Conservation (phyloP, 1,140 invertebrate genomes). For the Drosophila pallidifrons region DNA sequence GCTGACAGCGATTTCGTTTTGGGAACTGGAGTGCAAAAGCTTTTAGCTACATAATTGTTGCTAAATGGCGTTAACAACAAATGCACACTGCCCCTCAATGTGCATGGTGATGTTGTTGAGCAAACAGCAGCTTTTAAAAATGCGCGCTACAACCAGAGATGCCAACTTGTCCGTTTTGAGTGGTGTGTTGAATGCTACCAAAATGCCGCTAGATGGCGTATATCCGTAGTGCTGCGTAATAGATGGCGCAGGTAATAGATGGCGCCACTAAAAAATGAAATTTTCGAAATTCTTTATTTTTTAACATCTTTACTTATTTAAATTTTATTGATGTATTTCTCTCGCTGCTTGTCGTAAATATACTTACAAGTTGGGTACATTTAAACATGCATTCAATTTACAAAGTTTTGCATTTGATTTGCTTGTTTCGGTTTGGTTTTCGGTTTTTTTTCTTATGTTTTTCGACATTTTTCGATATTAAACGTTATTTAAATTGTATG, state of each 20-base stretch:
- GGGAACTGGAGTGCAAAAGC: constrained; percentile 39
- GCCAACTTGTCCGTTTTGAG: constrained; percentile 9
- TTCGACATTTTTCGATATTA: constrained; percentile 47
- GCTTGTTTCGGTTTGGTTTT: constrained; percentile 16
- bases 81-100: constrained; percentile 21
- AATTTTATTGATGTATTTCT: constrained; percentile 69
- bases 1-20: constrained; percentile 9
- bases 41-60: constrained; percentile 50
- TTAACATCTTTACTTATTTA: constrained; percentile 61
- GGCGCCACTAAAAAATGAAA: background rate
- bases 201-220: background rate
- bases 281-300: background rate
- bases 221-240: background rate
- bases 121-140: constrained; percentile 26
- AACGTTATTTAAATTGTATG: constrained; percentile 72
- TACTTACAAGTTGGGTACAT: constrained; percentile 72
- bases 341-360: constrained; percentile 63
- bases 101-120: constrained; percentile 4
- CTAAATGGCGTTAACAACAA: constrained; percentile 55
- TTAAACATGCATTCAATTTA: constrained; percentile 71
- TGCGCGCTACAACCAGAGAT: constrained; percentile 15
- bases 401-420: constrained; percentile 60
- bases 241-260: background rate
- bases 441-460: constrained; percentile 20
- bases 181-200: too few species aligned